Evolutionary conservation across 2,888 invertebrate genomes (phyloP), one percentile per base, ranked within the genome.

Genomic region (Oegoconia quadripuncta): DNA sequence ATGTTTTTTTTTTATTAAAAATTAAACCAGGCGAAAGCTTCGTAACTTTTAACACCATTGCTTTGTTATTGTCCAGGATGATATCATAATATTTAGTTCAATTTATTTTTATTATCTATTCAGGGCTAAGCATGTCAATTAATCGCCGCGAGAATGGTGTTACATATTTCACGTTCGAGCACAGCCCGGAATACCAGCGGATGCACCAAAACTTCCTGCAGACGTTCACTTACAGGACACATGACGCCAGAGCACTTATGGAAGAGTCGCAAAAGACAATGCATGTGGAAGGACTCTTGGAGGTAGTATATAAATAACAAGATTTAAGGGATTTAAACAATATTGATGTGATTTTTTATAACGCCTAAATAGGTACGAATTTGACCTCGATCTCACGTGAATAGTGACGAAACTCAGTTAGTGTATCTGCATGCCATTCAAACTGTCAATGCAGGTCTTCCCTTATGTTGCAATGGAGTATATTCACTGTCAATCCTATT

Each of bases 271-370:
- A 39, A 3, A 39, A 35, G 3, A 31, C 41, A 1, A 54, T 64
- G 57, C 74, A 74, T 7, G 52, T 77, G 0, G 81, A 80, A 37
- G 62, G 51, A 2, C 39, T 76, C 2, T 25, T 80, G 1, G 64
- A 74, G 63, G 80, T 78, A 40, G 48, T 42, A 13, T 12, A 8
- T 7, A 3, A 12, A 8, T 17, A 30, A 28, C 3, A 15, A 28
- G 8, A 28, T 28, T 22, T 5, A 9, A n/a, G 8, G 7, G 9
- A 22, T 22, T 22, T 22, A 9, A 4, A 7, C 22, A 22, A 22
- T 22, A 9, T 9, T 22, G 22, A 3, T 3, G 5, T 9, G 6
- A 22, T n/a, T n/a, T n/a, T n/a, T n/a, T n/a, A n/a, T n/a, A n/a
- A n/a, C n/a, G n/a, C n/a, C n/a, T n/a, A n/a, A n/a, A n/a, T n/a